These are phyloP conservation scores for Dendrocincla fuliginosa DNA, from an alignment of 2,797 vertebrate species.

Conservation along the genomic window DNA sequence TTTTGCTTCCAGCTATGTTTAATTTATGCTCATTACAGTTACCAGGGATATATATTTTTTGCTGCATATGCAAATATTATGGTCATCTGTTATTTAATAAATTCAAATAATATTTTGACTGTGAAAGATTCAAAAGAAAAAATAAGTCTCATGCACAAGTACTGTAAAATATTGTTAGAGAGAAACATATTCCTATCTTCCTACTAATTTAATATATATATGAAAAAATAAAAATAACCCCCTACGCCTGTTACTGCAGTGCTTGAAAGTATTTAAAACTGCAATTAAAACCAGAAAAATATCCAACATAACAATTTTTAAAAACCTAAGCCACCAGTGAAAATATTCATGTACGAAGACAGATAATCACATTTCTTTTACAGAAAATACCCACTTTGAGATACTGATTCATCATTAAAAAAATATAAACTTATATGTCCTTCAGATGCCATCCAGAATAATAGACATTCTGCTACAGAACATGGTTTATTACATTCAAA, in stretches of 20 bases:
- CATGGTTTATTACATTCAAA: background rate
- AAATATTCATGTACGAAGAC: background rate
- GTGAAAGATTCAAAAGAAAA: background rate
- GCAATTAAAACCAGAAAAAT: background rate
- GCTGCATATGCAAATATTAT: background rate
- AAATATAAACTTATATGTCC: background rate
- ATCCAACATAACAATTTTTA: background rate
- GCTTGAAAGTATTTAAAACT: background rate
- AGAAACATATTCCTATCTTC: background rate
- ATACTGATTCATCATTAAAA: background rate
- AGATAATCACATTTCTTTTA: background rate
- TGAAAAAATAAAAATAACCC: background rate
- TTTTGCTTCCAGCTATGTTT: background rate
- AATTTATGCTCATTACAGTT: conserved; percentile 12
- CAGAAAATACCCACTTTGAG: background rate
- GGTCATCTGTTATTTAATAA: conserved; percentile 27
- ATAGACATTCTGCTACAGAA: background rate
- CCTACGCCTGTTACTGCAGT: background rate
- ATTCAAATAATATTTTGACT: conserved; percentile 1
- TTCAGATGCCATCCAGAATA: background rate
- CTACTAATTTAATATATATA: background rate
- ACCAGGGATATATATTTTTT: conserved; percentile 34
- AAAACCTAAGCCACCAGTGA: background rate
- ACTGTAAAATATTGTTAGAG: background rate
- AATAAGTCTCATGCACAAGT: background rate